Percentiles rank a stretch among this genome's conserved stretches.
These are phyloP conservation scores for Ylistrum balloti DNA, from an alignment of 1,140 invertebrate genomes.

Conservation along the genomic window DNA sequence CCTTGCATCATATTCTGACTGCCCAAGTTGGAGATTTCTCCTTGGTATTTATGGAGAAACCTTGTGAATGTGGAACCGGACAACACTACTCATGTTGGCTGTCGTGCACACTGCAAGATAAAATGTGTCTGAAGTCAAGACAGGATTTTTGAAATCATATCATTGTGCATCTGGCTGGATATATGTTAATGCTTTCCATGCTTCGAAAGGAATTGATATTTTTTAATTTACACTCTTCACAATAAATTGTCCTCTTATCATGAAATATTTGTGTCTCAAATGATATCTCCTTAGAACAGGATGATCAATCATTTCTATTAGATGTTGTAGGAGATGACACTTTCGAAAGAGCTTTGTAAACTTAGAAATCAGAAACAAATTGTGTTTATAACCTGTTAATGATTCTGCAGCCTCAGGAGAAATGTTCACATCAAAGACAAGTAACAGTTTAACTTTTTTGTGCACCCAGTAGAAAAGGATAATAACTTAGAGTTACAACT, in stretches of 20 bases:
- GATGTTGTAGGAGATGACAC: conserved; percentile 1
- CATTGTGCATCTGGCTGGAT: background rate
- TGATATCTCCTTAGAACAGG: background rate
- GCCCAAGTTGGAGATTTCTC: background rate
- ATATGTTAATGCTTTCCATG: background rate
- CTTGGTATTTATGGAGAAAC: background rate
- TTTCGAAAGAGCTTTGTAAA: background rate
- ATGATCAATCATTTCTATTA: background rate
- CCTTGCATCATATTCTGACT: background rate
- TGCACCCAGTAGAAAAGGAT: background rate
- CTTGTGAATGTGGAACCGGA: background rate
- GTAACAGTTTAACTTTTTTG: background rate
- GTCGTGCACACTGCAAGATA: conserved; percentile 6
- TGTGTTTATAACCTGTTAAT: background rate
- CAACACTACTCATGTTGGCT: background rate
- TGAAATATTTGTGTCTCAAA: background rate
- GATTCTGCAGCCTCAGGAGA: background rate
- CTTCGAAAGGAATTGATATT: background rate
- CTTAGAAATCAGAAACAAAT: background rate
- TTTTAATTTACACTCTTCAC: background rate
- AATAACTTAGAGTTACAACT: background rate
- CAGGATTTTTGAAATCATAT: background rate
- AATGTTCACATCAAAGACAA: background rate
- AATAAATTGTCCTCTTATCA: background rate
- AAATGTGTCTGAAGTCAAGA: background rate